Percentiles rank a stretch among this genome's conserved stretches.
Conservation (phyloP, 2,888 invertebrate genomes). For the Crossocerus cetratus region DNA sequence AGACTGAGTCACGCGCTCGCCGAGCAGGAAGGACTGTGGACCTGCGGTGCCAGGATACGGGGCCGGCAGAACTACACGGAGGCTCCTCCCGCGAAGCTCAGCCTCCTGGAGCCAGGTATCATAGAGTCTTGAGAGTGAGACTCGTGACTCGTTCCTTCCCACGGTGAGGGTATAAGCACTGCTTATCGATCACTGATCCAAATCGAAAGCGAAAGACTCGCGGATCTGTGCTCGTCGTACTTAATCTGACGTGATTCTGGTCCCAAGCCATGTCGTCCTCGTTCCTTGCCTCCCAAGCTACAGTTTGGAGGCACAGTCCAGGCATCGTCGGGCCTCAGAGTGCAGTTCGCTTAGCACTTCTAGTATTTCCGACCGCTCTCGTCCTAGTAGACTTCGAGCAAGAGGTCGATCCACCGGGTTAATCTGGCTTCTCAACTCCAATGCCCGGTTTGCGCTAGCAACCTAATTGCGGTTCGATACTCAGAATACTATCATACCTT, state of each 20-base stretch:
- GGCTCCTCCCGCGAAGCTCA: constrained; percentile 73
- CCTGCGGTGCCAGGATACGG: constrained; percentile 71
- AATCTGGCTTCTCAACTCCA: too few species aligned
- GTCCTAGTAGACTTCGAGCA: too few species aligned
- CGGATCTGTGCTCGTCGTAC: constrained; percentile 32
- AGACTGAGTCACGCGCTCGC: constrained; percentile 70
- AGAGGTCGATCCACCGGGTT: too few species aligned
- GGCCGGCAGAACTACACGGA: constrained; percentile 71
- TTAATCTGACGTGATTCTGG: not conserved
- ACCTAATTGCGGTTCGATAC: too few species aligned
- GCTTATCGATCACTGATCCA: constrained; percentile 35
- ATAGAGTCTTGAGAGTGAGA: constrained; percentile 64
- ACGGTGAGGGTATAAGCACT: constrained; percentile 44
- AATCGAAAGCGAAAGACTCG: not conserved
- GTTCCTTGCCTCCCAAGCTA: too few species aligned
- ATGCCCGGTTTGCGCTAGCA: too few species aligned
- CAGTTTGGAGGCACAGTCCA: too few species aligned
- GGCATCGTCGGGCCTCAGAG: too few species aligned
- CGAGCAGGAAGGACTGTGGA: constrained; percentile 75
- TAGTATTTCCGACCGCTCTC: too few species aligned
- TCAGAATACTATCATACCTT: too few species aligned
- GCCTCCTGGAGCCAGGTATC: constrained; percentile 75
- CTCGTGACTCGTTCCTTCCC: constrained; percentile 38
- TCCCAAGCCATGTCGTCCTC: too few species aligned
- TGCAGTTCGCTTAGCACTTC: too few species aligned